Evolutionary conservation across 1,140 invertebrate species (phyloP), one percentile per base, ranked within the genome.

Genomic region (Schlechtendalia chinensis): DNA sequence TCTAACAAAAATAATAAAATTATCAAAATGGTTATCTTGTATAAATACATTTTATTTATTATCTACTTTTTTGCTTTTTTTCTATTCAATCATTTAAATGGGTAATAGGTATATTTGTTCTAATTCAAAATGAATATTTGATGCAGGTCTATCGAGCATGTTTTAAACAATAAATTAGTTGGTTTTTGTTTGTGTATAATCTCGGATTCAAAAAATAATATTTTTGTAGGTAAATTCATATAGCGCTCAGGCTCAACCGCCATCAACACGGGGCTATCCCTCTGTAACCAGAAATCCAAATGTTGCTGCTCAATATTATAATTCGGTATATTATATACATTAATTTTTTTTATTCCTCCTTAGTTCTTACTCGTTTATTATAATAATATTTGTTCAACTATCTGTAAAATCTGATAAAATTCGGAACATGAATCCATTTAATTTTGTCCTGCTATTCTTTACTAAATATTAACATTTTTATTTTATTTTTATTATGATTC

Each of bases 191-290:
- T 69, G 12, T 56, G 8, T 32, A 29, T 19, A 39, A 12, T 77
- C 12, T 24, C 22, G 14, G 6, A 79, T 61, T 79, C 17, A 63
- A 27, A 14, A 63, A 77, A 50, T 45, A 79, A 79, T 79, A 10
- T 79, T 50, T 79, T 79, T 79, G 24, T 79, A 79, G 75, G 75
- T 79, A 27, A 79, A 79, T 61, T 50, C 75, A 17, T 79, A 63
- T 79, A 61, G 22, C 22, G 24, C 39, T 45, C 58, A 50, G 24
- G 17, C 54, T 10, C 58, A 63, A 24, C 6, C 22, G 1, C 1
- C 22, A 6, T 16, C 45, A 63, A 63, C 58, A 50, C 75, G 72
- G n/a, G 32, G 39, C 58, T 79, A 79, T 27, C 8, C 75, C 22
- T 14, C 39, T 50, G 58, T 14, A 6, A 19, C 58, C 58, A 79